phyloP scores from a whole-genome alignment of 2,113 vertebrate species.

The Apodemus sylvaticus region DNA sequence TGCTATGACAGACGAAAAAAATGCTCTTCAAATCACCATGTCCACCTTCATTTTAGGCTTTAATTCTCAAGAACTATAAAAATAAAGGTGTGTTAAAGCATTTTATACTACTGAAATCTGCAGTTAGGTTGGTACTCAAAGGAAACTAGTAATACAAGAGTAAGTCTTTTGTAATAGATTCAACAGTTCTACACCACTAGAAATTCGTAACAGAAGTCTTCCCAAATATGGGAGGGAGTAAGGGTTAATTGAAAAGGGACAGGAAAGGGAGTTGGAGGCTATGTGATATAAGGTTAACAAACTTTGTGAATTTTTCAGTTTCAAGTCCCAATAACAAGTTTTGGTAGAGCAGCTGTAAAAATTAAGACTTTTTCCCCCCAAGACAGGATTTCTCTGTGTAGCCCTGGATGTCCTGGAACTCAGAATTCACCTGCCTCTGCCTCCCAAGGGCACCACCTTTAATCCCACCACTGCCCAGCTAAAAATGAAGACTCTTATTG shows the following conservation, averaged over 20 bases:
- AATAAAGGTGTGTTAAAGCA: slow-evolving; percentile 1
- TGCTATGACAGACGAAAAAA: background rate
- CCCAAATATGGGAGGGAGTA: background rate
- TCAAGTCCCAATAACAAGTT: background rate
- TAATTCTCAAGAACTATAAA: background rate
- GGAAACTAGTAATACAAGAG: background rate
- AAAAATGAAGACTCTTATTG: too few relatives aligned
- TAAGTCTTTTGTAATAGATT: background rate
- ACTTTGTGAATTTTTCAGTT: background rate
- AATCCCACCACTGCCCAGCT: too few relatives aligned
- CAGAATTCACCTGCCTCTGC: too few relatives aligned
- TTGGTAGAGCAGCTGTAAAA: slow-evolving; percentile 20
- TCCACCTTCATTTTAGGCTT: background rate
- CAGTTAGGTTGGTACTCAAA: background rate
- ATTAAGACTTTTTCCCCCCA: background rate
- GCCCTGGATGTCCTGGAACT: too few relatives aligned
- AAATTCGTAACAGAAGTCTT: background rate
- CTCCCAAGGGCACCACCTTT: too few relatives aligned
- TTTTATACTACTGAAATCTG: background rate
- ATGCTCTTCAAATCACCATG: background rate
- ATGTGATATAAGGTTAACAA: background rate
- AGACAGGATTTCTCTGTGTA: too few relatives aligned
- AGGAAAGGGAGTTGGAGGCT: background rate
- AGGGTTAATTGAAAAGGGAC: slow-evolving; percentile 19
- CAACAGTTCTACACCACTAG: background rate